Percentiles rank a stretch among this genome's conserved stretches.
phyloP scores from a whole-genome alignment of 2,113 vertebrate genomes.

The cattle (Bos taurus) region DNA sequence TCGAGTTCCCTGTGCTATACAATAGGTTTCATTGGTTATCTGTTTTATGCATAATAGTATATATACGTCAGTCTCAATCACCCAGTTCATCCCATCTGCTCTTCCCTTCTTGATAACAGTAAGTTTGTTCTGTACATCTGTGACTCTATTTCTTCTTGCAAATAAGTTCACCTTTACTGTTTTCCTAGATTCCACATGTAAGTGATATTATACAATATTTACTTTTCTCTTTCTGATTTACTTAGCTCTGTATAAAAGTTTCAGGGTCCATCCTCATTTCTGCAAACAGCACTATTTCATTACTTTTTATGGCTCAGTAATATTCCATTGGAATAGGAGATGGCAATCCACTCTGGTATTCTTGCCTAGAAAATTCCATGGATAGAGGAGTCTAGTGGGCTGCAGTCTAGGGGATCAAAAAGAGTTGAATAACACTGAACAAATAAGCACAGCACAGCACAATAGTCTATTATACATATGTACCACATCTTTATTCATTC shows the following conservation, averaged over 20 bases:
- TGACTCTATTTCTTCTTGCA: background rate
- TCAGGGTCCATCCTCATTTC: background rate
- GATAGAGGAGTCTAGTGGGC: background rate
- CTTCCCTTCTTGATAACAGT: background rate
- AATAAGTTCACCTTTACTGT: background rate
- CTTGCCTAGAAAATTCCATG: background rate
- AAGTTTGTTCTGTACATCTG: background rate
- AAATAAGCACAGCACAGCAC: background rate
- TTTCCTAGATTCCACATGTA: background rate
- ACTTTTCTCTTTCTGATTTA: background rate
- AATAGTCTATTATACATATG: background rate
- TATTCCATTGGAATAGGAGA: background rate
- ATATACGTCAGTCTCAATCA: background rate
- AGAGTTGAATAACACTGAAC: background rate
- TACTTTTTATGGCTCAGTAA: background rate
- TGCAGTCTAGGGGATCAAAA: background rate
- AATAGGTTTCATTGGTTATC: background rate
- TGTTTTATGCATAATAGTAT: background rate
- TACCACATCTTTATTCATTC: background rate
- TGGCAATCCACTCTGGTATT: background rate
- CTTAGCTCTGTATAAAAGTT: background rate
- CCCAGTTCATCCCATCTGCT: background rate
- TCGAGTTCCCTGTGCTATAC: background rate
- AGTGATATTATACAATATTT: background rate
- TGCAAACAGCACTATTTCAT: background rate